Conservation (phyloP, 2,797 vertebrate species). For the Paratrypauchen microcephalus region DNA sequence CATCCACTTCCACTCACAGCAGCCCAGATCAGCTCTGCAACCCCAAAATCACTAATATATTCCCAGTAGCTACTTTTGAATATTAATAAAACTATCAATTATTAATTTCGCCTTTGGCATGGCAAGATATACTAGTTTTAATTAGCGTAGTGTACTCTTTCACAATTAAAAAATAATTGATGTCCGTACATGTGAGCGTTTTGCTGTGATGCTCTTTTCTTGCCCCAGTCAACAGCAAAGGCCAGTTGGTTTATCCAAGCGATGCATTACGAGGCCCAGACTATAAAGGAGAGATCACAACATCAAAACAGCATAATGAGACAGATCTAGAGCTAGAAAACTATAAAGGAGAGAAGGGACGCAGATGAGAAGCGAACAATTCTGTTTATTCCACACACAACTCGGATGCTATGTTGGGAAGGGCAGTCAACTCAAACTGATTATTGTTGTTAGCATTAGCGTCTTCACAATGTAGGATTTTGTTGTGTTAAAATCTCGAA, state of each 20-base stretch:
- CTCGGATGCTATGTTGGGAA: conserved; percentile 34
- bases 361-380: conserved; percentile 60
- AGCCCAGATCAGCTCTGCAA: conserved; percentile 86
- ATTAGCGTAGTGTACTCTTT: conserved; percentile 99
- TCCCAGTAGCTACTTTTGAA: conserved; percentile 98
- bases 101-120: conserved; percentile 99
- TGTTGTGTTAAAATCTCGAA: no score
- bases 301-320: conserved; percentile 79
- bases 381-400: conserved; percentile 49
- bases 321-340: conserved; percentile 62
- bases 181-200: conserved; percentile 90
- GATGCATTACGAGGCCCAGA: conserved; percentile 52
- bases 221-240: conserved; percentile 91
- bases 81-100: conserved; percentile 99
- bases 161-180: conserved; percentile 99
- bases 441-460: conserved; percentile 18
- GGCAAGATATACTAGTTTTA: conserved; percentile 99
- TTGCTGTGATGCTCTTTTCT: conserved; percentile 90
- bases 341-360: conserved; percentile 29
- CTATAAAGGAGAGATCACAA: conserved; percentile 85
- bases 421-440: conserved; percentile 29
- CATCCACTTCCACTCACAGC: conserved; percentile 45
- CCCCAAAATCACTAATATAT: conserved; percentile 98
- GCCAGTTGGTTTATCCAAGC: conserved; percentile 68
- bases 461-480: background rate